These are phyloP conservation scores for Zenarchopterus dispar DNA, from an alignment of 2,797 vertebrate species.

Conservation along the genomic window DNA sequence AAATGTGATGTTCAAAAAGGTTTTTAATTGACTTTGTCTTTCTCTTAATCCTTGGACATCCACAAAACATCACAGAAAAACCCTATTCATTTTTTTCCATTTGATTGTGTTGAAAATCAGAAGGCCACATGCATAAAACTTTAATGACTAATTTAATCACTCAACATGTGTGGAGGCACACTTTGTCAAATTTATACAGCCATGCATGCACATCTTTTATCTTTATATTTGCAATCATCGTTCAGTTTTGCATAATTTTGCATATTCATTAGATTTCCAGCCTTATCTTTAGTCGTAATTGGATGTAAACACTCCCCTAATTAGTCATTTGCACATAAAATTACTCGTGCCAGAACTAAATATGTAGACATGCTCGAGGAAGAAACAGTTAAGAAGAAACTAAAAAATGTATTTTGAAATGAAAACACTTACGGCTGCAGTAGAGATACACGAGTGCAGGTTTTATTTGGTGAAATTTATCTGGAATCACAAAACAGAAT, in stretches of 20 bases:
- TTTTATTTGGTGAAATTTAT: too few species aligned
- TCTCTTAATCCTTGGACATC: slow-evolving; percentile 46
- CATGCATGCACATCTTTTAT: neutral
- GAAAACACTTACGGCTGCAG: neutral
- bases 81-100: slow-evolving; percentile 47
- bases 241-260: neutral
- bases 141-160: neutral
- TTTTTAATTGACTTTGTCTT: slow-evolving; percentile 55
- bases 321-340: too few species aligned
- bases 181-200: neutral
- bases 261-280: neutral
- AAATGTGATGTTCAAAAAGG: slow-evolving; percentile 26
- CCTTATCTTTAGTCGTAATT: neutral
- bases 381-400: neutral
- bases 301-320: too few species aligned
- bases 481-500: too few species aligned
- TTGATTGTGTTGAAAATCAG: slow-evolving; percentile 31
- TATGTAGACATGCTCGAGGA: neutral
- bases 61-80: slow-evolving; percentile 44
- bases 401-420: neutral
- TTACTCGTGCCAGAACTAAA: too few species aligned
- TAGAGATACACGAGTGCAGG: too few species aligned
- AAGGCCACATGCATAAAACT: slow-evolving; percentile 11
- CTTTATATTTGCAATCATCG: neutral
- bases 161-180: neutral